Conservation (phyloP, 2,888 invertebrate species). For the Aphelenchoides bicaudatus region DNA sequence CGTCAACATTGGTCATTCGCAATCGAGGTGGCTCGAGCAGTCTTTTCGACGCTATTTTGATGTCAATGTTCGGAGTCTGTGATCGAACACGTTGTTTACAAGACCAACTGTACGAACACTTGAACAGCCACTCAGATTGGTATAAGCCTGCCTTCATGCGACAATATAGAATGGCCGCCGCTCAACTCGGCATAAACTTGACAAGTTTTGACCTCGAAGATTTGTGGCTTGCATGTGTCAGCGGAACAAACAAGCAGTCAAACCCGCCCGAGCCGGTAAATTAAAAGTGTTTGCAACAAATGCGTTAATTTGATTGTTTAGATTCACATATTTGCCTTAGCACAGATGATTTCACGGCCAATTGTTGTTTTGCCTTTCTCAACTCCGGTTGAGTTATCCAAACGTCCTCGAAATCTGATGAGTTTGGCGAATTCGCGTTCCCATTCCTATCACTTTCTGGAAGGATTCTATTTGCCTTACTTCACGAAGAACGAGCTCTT, state of each 20-base stretch:
- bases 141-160: not conserved
- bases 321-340: conserved; percentile 26
- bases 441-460: conserved; percentile 18
- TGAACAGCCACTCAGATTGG: not conserved
- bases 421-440: conserved; percentile 13
- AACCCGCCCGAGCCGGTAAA: too few species aligned
- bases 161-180: not conserved
- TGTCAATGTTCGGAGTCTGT: conserved; percentile 30
- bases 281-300: not conserved
- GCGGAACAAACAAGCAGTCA: too few species aligned
- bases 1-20: conserved; percentile 21
- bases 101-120: not conserved
- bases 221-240: conserved; percentile 4
- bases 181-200: not conserved
- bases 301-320: not conserved
- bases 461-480: conserved; percentile 28
- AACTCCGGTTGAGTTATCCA: not conserved
- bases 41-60: conserved; percentile 26
- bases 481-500: conserved; percentile 16
- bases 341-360: conserved; percentile 26
- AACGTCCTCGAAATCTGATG: not conserved
- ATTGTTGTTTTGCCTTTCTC: conserved; percentile 23
- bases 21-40: conserved; percentile 23
- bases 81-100: conserved; percentile 16
- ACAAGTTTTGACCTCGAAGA: conserved; percentile 2